Conservation (phyloP, 2,797 vertebrate genomes). For the Tragopan temminckii region DNA sequence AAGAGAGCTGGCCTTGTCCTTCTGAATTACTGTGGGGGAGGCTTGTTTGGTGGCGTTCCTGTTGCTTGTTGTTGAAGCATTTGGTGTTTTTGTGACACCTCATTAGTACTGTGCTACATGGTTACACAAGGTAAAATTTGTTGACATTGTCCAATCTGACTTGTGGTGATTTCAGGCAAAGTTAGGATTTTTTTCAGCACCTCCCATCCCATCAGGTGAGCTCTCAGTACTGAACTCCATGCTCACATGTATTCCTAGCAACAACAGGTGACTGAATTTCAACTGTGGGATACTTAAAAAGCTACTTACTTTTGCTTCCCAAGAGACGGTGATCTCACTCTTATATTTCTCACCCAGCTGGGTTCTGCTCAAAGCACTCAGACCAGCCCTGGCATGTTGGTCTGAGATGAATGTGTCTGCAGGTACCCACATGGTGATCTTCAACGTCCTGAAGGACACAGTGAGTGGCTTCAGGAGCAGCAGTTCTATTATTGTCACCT, state of each 20-base stretch:
- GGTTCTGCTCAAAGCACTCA: neutral
- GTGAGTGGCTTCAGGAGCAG: neutral
- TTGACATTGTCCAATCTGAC: neutral
- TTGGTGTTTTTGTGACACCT: neutral
- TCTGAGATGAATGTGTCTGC: rapidly evolving
- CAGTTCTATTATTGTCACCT: neutral
- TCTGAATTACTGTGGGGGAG: rapidly evolving
- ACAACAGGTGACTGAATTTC: neutral
- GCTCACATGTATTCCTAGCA: neutral
- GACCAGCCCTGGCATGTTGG: neutral
- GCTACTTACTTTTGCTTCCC: neutral
- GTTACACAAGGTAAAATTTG: rapidly evolving
- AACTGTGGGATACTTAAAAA: neutral
- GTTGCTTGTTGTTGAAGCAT: neutral
- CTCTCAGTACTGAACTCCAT: neutral
- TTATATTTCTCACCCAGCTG: neutral
- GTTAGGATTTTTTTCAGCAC: neutral
- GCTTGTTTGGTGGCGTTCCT: neutral
- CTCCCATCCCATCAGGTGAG: neutral
- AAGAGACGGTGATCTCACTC: too few species aligned
- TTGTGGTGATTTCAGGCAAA: neutral
- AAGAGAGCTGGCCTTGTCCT: neutral
- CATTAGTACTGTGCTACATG: rapidly evolving
- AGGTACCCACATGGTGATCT: neutral
- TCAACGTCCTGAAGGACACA: neutral